Evolutionary conservation across 2,113 vertebrate genomes (phyloP), one percentile per base, ranked within the genome.

Genomic region (Neomonachus schauinslandi): DNA sequence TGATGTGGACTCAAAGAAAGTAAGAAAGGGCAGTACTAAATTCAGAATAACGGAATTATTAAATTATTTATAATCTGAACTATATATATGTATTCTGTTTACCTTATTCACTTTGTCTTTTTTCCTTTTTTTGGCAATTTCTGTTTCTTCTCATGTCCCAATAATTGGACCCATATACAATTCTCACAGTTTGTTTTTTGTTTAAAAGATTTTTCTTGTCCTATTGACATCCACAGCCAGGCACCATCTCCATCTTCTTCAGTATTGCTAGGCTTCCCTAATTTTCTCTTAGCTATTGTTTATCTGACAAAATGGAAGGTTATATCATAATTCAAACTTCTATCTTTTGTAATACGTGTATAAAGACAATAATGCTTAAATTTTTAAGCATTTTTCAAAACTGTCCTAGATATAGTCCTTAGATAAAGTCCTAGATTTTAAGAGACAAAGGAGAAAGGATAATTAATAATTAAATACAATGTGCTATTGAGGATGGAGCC

Each of bases 361-460:
- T 39, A 84, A n/a, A 72, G 11, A 84, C 2, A 74, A 69, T 69
- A 36, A 89, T 24, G 1, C 4, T 46, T 63, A 36, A 69, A 82
- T 81, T 77, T 14, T 83, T 71, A 91, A 69, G 2, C 24, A 80
- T 85, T 94, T 76, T 96, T 74, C 8, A 94, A 84, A 96, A 39
- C 55, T 94, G 0, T 88, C 28, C 31, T 81, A 89, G 21, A 59
- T 24, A 31, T 5, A 31, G 5, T 28, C 12, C 31, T 65, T 81
- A 89, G 21, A 59, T 24, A 31, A 4, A 31, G 5, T 28, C 12
- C 31, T 15, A 65, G 11, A 53, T 53, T 53, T 10, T 13, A 33
- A 71, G 26, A 31, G 2, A 91, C 14, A 55, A 85, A 69, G 49
- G n/a, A 97, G 28, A 84, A 59, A 53, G 26, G 28, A 55, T 31